A percentile compares a stretch with the other conserved stretches of the same genome.
Conservation (phyloP, 2,797 vertebrate genomes). For the Kryptolebias ocellatus region DNA sequence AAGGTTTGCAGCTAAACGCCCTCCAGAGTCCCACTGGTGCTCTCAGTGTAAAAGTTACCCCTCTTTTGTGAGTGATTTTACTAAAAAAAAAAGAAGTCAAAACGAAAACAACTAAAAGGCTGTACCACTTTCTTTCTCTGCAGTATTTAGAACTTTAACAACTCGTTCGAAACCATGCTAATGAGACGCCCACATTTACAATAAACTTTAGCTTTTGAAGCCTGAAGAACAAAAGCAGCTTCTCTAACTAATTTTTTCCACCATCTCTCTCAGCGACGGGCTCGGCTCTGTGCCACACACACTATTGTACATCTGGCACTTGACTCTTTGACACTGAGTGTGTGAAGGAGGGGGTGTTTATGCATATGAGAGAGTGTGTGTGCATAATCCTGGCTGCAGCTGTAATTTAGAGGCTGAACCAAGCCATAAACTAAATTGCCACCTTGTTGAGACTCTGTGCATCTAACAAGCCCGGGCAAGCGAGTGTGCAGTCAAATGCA, state of each 20-base stretch:
- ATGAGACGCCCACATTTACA: slow-evolving; percentile 39
- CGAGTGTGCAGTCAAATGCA: slow-evolving; percentile 14
- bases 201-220: slow-evolving; percentile 71
- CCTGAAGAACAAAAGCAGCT: slow-evolving; percentile 62
- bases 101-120: too few relatives aligned
- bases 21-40: not conserved
- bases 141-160: slow-evolving; percentile 41
- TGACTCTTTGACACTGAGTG: slow-evolving; percentile 55
- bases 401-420: slow-evolving; percentile 37
- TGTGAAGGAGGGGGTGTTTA: slow-evolving; percentile 3
- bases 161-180: slow-evolving; percentile 56
- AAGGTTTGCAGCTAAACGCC: slow-evolving; percentile 22
- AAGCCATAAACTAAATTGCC: slow-evolving; percentile 41
- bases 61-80: not conserved
- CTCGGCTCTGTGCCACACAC: slow-evolving; percentile 50
- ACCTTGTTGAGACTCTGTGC: slow-evolving; percentile 40
- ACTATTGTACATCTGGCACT: slow-evolving; percentile 72
- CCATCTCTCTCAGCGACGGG: slow-evolving; percentile 53
- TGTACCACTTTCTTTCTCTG: slow-evolving; percentile 18
- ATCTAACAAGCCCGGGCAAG: slow-evolving; percentile 62
- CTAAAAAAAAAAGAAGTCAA: not conserved
- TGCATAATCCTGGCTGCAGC: slow-evolving; percentile 3
- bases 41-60: not conserved
- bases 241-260: slow-evolving; percentile 41
- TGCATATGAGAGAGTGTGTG: slow-evolving; percentile 10